These are phyloP conservation scores for Acridotheres tristis DNA, from an alignment of 2,797 vertebrate genomes.

Conservation along the genomic window DNA sequence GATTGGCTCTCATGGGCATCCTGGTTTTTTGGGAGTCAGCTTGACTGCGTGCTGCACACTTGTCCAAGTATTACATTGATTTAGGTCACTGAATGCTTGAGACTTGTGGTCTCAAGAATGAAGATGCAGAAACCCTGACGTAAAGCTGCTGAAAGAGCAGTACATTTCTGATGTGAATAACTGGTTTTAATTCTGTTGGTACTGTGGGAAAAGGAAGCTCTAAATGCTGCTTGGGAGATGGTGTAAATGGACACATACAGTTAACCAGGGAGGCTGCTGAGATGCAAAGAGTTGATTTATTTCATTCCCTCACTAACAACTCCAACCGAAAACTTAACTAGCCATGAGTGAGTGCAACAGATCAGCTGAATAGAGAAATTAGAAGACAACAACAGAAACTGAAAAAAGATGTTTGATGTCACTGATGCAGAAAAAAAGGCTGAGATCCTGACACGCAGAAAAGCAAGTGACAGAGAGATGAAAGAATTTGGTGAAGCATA, in stretches of 20 bases:
- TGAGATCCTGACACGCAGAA: background rate
- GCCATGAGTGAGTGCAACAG: background rate
- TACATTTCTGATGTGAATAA: background rate
- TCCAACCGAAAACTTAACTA: background rate
- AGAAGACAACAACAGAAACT: background rate
- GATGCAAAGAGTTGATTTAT: background rate
- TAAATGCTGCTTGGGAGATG: background rate
- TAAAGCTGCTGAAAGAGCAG: background rate
- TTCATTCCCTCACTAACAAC: background rate
- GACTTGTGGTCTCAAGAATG: background rate
- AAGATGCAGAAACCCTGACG: background rate
- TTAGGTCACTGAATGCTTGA: background rate
- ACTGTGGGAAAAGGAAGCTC: background rate
- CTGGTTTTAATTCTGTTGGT: background rate
- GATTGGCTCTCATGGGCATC: background rate
- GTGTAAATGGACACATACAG: fast-evolving
- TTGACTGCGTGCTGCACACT: background rate
- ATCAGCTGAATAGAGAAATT: background rate
- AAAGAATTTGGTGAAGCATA: background rate
- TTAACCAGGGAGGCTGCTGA: background rate
- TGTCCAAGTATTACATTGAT: background rate
- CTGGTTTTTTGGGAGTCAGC: background rate
- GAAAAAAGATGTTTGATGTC: background rate
- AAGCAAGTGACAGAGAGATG: background rate
- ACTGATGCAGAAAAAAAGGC: background rate